A percentile compares a stretch with the other conserved stretches of the same genome.
Evolutionary conservation across 2,888 invertebrate species (phyloP).

Genomic region (Agonopterix subpropinquella): DNA sequence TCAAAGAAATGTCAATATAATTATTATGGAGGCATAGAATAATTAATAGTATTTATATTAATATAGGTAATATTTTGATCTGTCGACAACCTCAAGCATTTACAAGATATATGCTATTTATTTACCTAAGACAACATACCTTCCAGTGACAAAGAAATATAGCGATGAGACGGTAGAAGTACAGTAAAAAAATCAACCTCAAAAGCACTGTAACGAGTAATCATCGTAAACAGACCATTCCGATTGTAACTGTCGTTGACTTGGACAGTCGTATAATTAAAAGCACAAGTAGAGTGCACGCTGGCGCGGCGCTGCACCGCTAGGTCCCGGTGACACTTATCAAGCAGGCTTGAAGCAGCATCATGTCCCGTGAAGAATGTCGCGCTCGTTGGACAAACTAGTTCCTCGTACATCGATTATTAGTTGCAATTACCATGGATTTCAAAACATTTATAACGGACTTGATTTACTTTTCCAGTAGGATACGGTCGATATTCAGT

Average conservation of each 20-base stretch:
- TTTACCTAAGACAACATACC: too few species aligned
- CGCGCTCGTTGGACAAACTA: conserved; percentile 17
- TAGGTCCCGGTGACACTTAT: conserved; percentile 57
- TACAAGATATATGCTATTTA: too few species aligned
- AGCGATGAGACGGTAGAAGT: too few species aligned
- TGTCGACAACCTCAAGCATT: too few species aligned
- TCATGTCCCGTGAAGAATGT: conserved; percentile 37
- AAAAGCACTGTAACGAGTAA: neutral
- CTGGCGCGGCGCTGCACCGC: too few species aligned
- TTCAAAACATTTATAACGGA: neutral
- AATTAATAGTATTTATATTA: too few species aligned
- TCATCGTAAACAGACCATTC: conserved; percentile 8
- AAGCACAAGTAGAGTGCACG: conserved; percentile 64
- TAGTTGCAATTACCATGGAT: too few species aligned
- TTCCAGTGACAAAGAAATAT: too few species aligned
- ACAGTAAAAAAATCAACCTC: too few species aligned
- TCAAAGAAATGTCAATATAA: too few species aligned
- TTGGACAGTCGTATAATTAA: conserved; percentile 39
- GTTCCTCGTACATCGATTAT: neutral
- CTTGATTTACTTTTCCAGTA: neutral
- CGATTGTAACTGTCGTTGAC: conserved; percentile 6
- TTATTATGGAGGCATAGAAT: too few species aligned
- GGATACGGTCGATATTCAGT: neutral
- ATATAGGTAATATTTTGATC: too few species aligned
- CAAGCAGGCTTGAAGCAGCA: conserved; percentile 48